phyloP scores from a whole-genome alignment of 30 jellyfish, hydroid and myxozoan species.

The Aurelia sp. region DNA sequence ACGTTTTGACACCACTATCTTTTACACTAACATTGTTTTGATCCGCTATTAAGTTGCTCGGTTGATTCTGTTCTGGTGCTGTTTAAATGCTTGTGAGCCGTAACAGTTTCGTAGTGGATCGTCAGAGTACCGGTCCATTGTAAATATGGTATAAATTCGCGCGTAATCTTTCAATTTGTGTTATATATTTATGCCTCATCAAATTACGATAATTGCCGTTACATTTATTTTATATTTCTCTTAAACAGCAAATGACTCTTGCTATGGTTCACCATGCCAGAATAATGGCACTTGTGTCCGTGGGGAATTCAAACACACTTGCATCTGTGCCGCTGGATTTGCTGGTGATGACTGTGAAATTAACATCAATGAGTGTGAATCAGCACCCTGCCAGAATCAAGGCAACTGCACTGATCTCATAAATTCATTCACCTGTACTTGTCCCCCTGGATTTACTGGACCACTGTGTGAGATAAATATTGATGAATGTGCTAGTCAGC shows the following conservation, averaged over 20 bases:
- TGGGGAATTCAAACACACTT: slow-evolving; percentile 75
- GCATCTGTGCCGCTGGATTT: slow-evolving; percentile 87
- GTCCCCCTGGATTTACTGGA: slow-evolving; percentile 75
- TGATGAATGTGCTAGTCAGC: slow-evolving; percentile 80
- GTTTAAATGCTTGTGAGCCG: too few relatives aligned
- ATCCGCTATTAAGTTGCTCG: too few relatives aligned
- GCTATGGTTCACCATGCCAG: slow-evolving; percentile 81
- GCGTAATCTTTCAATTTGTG: too few relatives aligned
- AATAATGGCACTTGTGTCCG: slow-evolving; percentile 85
- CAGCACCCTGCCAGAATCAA: slow-evolving; percentile 68
- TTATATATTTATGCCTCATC: too few relatives aligned
- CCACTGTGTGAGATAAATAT: slow-evolving; percentile 59
- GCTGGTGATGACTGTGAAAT: slow-evolving; percentile 85
- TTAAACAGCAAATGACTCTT: slow-evolving; percentile 69
- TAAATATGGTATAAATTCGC: too few relatives aligned
- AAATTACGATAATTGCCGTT: too few relatives aligned
- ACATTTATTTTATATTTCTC: too few relatives aligned
- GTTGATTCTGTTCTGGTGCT: too few relatives aligned
- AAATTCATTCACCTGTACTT: slow-evolving; percentile 67
- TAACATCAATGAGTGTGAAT: slow-evolving; percentile 84
- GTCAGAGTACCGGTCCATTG: too few relatives aligned
- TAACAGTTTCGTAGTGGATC: too few relatives aligned
- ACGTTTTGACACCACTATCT: too few relatives aligned
- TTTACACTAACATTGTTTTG: too few relatives aligned
- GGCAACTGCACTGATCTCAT: slow-evolving; percentile 71